Evolutionary conservation across 2,797 vertebrate genomes (phyloP), one percentile per base, ranked within the genome.

Genomic region (Melanotaenia trifasciata): DNA sequence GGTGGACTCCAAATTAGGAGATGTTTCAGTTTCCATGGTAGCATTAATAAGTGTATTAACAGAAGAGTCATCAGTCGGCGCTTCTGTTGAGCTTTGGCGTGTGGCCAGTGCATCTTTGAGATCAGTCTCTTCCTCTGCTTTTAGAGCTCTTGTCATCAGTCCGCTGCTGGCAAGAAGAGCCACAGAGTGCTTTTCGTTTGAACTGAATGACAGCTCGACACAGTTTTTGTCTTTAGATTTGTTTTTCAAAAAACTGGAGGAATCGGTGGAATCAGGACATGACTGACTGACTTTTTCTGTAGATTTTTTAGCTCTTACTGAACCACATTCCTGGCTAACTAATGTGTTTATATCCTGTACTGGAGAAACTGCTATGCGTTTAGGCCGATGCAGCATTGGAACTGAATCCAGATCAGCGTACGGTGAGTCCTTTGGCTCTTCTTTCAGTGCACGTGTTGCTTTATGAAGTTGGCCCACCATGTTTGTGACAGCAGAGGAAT

Each of bases 391-490:
- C 43, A 95, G 90, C 81, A 91, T 88, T 0, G 94, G 94, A 64
- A 95, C 89, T 0, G 93, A 91, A 65, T 95, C 93, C 50, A 94
- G 90, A 81, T 95, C 93, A 12, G 91, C 85, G 64, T 94, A 94
- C 0, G 91, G 94, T 2, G 92, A 94, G 79, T 94, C 93, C 79
- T 84, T 84, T 5, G 79, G 79, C 57, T 93, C 90, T 10, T 91
- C 85, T 81, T 90, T 90, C 70, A 90, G 76, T 50, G 86, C 65
- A 67, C 32, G 51, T 24, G 80, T 65, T 58, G 83, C 74, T 64
- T 81, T 70, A 8, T 83, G 67, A 59, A 81, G 70, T 47, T 77
- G 80, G 20, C 81, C 79, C 1, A 7, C 45, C 20, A 62, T 56
- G 28, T 74, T 73, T 11, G 64, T 35, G 35, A 83, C 54, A 28